These are phyloP conservation scores for Sternarchorhynchus goeldii DNA, from an alignment of 2,797 vertebrate species.

Conservation along the genomic window DNA sequence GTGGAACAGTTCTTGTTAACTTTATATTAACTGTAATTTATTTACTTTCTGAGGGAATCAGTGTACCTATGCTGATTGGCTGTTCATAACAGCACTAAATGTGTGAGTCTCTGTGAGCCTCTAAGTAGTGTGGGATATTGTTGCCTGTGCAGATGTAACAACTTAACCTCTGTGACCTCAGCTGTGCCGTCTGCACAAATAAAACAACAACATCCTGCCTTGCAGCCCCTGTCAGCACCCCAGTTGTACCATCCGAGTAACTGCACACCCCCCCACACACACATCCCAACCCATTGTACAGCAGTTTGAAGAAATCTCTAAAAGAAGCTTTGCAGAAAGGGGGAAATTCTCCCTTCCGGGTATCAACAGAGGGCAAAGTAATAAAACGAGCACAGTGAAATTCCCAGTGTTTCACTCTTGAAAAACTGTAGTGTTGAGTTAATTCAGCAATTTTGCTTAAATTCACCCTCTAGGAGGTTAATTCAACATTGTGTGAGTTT, in stretches of 20 bases:
- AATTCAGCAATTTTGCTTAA: background rate
- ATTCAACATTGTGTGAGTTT: background rate
- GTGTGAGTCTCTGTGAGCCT: conserved; percentile 35
- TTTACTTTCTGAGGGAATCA: background rate
- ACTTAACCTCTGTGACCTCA: conserved; percentile 74
- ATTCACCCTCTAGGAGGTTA: no score
- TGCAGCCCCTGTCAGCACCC: conserved; percentile 47
- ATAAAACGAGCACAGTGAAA: no score
- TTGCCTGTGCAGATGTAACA: conserved; percentile 73
- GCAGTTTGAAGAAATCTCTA: conserved; percentile 33
- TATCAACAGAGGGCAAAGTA: background rate
- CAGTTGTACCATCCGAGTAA: conserved; percentile 60
- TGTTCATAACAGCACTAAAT: conserved; percentile 21
- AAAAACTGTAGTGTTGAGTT: background rate
- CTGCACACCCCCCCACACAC: conserved; percentile 70
- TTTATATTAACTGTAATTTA: background rate
- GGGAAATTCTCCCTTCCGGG: conserved; percentile 14
- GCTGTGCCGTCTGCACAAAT: conserved; percentile 76
- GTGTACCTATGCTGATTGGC: conserved; percentile 2
- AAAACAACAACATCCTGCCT: conserved; percentile 79
- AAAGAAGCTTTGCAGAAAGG: conserved; percentile 18
- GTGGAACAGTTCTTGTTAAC: background rate
- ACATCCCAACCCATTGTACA: conserved; percentile 48
- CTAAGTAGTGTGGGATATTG: conserved; percentile 63
- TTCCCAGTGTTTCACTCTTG: background rate